Conservation (phyloP, 1,140 invertebrate species). For the Drosophila insularis region DNA sequence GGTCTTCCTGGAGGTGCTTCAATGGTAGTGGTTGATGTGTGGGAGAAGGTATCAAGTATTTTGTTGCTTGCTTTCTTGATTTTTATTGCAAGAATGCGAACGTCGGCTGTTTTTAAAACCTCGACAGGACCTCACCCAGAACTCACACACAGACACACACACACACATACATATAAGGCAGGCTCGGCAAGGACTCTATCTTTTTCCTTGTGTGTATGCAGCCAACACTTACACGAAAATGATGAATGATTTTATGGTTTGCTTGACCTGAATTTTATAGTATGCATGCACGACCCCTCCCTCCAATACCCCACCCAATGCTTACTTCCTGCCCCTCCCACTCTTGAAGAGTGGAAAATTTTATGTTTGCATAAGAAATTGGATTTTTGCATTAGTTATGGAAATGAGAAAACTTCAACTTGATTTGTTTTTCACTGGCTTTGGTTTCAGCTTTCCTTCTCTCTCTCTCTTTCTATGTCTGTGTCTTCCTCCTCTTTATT, state of each 20-base stretch:
- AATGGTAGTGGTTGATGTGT: not conserved
- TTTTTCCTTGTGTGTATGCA: conserved; percentile 33
- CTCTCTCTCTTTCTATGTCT: not conserved
- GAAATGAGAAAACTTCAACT: conserved; percentile 82
- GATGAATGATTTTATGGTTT: conserved; percentile 82
- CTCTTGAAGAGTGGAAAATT: conserved; percentile 75
- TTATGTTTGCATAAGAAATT: conserved; percentile 82
- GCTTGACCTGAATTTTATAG: conserved; percentile 81
- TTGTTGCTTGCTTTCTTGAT: conserved; percentile 68
- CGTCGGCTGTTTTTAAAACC: conserved; percentile 78
- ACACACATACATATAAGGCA: conserved; percentile 26
- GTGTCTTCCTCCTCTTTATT: conserved; percentile 19
- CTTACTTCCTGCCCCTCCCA: conserved; percentile 50
- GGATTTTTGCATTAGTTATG: conserved; percentile 82
- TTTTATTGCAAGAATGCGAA: conserved; percentile 79
- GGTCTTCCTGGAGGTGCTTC: conserved; percentile 11
- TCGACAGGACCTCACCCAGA: conserved; percentile 46
- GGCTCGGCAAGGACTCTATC: conserved; percentile 54
- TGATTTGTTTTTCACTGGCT: conserved; percentile 76
- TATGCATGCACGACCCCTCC: conserved; percentile 65
- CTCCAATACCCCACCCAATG: conserved; percentile 6
- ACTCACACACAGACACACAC: conserved; percentile 26
- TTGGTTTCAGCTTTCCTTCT: conserved; percentile 38
- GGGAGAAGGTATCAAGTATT: conserved; percentile 34
- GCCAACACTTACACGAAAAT: conserved; percentile 81